Evolutionary conservation across 35 echinoderm and acorn worm genomes (phyloP), one percentile per base, ranked within the genome.

Genomic region (Lytechinus pictus): DNA sequence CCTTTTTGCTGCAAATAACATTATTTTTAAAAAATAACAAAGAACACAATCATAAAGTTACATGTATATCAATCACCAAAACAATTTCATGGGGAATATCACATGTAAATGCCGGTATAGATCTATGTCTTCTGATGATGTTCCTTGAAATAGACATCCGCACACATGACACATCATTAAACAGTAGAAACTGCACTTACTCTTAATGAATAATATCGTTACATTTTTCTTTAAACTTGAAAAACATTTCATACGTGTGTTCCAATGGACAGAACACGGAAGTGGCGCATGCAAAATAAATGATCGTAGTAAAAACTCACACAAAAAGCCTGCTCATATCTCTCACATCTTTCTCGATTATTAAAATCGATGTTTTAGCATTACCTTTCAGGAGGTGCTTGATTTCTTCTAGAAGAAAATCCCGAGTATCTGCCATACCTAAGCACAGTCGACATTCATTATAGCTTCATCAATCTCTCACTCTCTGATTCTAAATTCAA

Each of bases 381-480:
- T 90, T 90, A 90, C 88, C 88, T 90, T 90, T 90, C 4, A 90
- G 52, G 52, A 90, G 88, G 52, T 90, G 88, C 52, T 90, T 44
- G 24, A 90, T 90, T 54, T 90, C 88, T 90, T 90, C 88, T 52
- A 90, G 88, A 21, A 90, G 88, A 90, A 90, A 90, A 54, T 90
- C 88, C 12, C 88, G 28, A 54, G 88, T 90, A 54, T 90, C 88
- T 90, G 88, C 88, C 88, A 90, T 90, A 52, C 0, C 52, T 10
- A 90, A 12, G 16, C 88, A 52, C 52, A 6, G 88, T 52, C 9
- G 10, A 33, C 88, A 52, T 24, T 52, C 28, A 44, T 90, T 90
- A 90, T 44, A 44, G 2, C 33, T 44, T 1, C 33, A 44, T 44
- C 1, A 44, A 44, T 2, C 33, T 44, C 33, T 29, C 28, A 12